A percentile compares a stretch with the other conserved stretches of the same genome.
Conservation (phyloP, 1,140 invertebrate species). For the Penaeus vannamei region DNA sequence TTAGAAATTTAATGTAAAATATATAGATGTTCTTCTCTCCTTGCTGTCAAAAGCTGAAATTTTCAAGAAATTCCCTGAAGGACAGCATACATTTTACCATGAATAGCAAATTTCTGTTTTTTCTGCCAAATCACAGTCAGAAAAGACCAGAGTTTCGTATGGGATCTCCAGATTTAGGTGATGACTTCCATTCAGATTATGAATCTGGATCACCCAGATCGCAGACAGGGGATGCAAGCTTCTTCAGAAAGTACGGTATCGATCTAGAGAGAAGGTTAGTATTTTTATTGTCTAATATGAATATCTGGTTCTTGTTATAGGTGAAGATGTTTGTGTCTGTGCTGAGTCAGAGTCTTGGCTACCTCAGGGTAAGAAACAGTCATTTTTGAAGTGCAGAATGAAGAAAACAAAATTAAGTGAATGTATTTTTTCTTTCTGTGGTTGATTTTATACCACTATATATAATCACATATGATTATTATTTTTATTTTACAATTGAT, state of each 20-base stretch:
- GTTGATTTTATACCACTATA: no score
- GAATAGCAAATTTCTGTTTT: neutral
- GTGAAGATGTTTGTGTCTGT: neutral
- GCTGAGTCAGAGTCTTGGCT: neutral
- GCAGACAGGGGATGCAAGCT: constrained; percentile 68
- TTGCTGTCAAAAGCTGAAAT: no score
- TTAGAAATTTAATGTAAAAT: neutral
- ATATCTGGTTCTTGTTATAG: neutral
- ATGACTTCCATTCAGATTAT: constrained; percentile 74
- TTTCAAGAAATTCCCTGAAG: neutral
- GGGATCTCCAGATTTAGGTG: constrained; percentile 53
- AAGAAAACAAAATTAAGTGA: no score
- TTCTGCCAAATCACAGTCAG: neutral
- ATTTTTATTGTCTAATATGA: neutral
- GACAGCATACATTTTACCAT: neutral
- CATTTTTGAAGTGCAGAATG: no score
- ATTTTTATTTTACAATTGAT: no score
- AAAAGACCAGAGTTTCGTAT: constrained; percentile 28
- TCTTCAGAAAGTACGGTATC: constrained; percentile 70
- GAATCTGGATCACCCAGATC: constrained; percentile 78
- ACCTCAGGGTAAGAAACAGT: no score
- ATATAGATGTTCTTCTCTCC: no score
- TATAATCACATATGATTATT: no score
- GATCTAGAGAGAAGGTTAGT: constrained; percentile 34
- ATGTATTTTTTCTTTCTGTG: no score